Evolutionary conservation across 23 tunicate genomes (phyloP).

Genomic region (Clavelina lepadiformis): DNA sequence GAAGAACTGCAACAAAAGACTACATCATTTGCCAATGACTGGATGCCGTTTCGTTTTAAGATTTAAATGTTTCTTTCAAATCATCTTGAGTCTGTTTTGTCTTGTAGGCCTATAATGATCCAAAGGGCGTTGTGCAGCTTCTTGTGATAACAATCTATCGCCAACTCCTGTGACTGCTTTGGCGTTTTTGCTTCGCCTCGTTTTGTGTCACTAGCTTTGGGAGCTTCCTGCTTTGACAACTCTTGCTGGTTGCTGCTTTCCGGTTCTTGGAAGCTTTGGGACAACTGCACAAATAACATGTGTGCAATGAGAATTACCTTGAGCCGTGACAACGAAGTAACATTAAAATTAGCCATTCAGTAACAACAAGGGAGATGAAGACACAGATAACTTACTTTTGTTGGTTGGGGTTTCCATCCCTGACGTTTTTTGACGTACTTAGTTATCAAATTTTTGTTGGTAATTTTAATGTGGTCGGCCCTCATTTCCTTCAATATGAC

Average conservation of each 20-base stretch:
- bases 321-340: no score
- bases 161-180: slow-evolving; percentile 12
- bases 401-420: slow-evolving; percentile 61
- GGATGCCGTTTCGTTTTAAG: neutral
- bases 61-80: slow-evolving; percentile 35
- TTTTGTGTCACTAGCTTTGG: no score
- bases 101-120: slow-evolving; percentile 60
- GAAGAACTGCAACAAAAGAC: no score
- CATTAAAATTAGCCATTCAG: no score
- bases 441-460: slow-evolving; percentile 51
- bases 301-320: no score
- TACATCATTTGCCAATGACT: neutral
- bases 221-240: no score
- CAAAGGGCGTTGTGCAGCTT: slow-evolving; percentile 55
- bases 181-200: neutral
- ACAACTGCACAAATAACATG: no score
- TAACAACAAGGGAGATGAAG: no score
- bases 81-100: slow-evolving; percentile 40
- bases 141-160: slow-evolving; percentile 52
- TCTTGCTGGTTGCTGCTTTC: no score
- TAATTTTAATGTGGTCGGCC: slow-evolving; percentile 50
- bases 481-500: slow-evolving; percentile 86
- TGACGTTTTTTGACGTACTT: slow-evolving; percentile 50
- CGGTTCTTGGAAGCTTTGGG: no score
- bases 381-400: no score